These are phyloP conservation scores for Montipora capitata DNA, from an alignment of 92 coral and sea anemone genomes.

Conservation along the genomic window DNA sequence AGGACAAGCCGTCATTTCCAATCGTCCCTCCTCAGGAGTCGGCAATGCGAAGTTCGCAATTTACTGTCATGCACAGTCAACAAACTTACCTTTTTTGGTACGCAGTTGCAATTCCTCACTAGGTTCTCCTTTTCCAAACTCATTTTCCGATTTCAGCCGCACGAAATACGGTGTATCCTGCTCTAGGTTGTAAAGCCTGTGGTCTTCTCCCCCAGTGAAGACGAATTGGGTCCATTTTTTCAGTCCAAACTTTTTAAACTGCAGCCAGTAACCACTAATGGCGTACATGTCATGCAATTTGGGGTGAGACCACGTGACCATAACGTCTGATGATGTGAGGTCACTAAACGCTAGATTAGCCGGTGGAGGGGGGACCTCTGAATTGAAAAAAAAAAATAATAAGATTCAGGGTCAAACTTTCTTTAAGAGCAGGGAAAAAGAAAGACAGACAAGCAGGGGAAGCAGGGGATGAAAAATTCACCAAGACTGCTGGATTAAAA, in stretches of 20 bases:
- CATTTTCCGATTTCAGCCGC: constrained; percentile 77
- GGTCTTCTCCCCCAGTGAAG: constrained; percentile 52
- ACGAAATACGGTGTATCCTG: constrained; percentile 76
- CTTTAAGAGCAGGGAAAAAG: too few relatives aligned
- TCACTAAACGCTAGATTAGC: constrained; percentile 55
- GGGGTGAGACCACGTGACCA: constrained; percentile 79
- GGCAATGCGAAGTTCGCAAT: too few relatives aligned
- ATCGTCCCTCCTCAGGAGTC: too few relatives aligned
- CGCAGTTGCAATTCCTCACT: constrained; percentile 68
- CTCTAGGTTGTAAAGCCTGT: constrained; percentile 68
- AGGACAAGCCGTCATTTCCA: too few relatives aligned
- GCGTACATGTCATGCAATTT: constrained; percentile 78
- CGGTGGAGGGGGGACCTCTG: constrained; percentile 87
- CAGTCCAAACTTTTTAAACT: constrained; percentile 76
- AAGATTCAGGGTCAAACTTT: too few relatives aligned
- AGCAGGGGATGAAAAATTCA: too few relatives aligned
- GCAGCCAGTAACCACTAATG: constrained; percentile 69
- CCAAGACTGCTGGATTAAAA: too few relatives aligned
- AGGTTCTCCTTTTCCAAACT: constrained; percentile 76
- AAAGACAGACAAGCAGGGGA: too few relatives aligned
- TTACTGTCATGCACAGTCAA: too few relatives aligned
- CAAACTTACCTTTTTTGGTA: constrained; percentile 63
- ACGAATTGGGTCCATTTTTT: constrained; percentile 65
- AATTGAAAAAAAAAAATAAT: not conserved
- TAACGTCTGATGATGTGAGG: constrained; percentile 62